Evolutionary conservation across 2,797 vertebrate species (phyloP), one percentile per base, ranked within the genome.

Genomic region (Malurus splendens): DNA sequence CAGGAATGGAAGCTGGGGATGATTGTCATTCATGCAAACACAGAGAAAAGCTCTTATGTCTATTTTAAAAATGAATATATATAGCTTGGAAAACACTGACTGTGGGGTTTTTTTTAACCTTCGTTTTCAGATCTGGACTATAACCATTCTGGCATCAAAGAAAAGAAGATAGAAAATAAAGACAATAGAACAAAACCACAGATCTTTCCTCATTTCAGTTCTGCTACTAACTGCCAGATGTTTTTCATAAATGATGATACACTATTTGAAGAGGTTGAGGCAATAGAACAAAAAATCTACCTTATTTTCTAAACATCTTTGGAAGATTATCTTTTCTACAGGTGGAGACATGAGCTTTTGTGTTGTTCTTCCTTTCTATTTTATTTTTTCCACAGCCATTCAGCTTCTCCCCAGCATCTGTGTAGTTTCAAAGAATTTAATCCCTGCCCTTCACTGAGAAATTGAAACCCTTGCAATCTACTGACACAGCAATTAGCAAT

Each of bases 401-500:
- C 61, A 28, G 15, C 47, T 22, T 90, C 27, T 89, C 61, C 62
- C 84, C 30, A 59, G 55, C 56, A 79, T 90, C 60, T 91, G 59
- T 54, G n/a, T 57, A 65, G 42, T 72, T 86, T 74, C 67, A 86
- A 62, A 86, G 51, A 84, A 86, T 41, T 15, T n/a, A 86, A 52
- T 90, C 56, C n/a, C 42, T 82, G 74, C 44, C 41, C 52, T 95
- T 86, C 70, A 54, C 55, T 38, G 39, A 52, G 87, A 89, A 87
- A 83, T 20, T 56, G 73, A 87, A 92, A 66, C 45, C 52, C 73
- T 48, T 89, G 64, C 70, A 70, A 76, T 82, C 41, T 82, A 56
- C 81, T 91, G 90, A 82, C 73, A 68, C 54, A 83, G 51, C 70
- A 75, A 76, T 90, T 82, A 91, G 38, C 71, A 65, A 70, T 83